Evolutionary conservation across 2,797 vertebrate genomes (phyloP).

Genomic region (Lutjanus campechanus): DNA sequence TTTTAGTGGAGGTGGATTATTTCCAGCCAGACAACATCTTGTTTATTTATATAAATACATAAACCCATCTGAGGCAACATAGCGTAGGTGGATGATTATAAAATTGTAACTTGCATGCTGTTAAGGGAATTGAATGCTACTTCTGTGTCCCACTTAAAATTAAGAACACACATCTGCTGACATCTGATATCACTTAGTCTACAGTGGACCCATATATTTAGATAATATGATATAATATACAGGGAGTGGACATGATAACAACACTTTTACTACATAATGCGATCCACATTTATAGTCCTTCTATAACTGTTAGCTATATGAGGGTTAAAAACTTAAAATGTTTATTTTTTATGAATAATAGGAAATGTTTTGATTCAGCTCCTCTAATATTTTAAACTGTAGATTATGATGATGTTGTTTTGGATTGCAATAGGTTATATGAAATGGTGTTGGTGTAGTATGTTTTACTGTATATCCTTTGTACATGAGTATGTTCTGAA

Average conservation of each 20-base stretch:
- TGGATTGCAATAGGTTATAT: not conserved
- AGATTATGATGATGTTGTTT: not conserved
- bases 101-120: slow-evolving; percentile 34
- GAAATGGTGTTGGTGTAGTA: not conserved
- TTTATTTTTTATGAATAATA: not conserved
- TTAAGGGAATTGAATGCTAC: slow-evolving; percentile 22
- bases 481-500: not conserved
- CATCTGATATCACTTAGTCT: slow-evolving; percentile 29
- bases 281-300: not conserved
- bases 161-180: slow-evolving; percentile 17
- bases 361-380: not conserved
- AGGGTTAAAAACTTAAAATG: not conserved
- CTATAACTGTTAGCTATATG: not conserved
- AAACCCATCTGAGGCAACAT: slow-evolving; percentile 17
- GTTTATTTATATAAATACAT: slow-evolving; percentile 33
- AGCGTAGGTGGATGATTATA: slow-evolving; percentile 25
- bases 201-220: not conserved
- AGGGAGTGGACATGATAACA: not conserved
- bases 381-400: not conserved
- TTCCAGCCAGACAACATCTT: slow-evolving; percentile 31
- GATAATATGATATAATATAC: slow-evolving; percentile 1
- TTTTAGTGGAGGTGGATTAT: slow-evolving; percentile 1
- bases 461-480: not conserved
- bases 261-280: not conserved
- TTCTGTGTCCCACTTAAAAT: slow-evolving; percentile 28